A percentile compares a stretch with the other conserved stretches of the same genome.
phyloP scores from a whole-genome alignment of 1,140 invertebrate genomes.

The Himalopsyche phryganea region DNA sequence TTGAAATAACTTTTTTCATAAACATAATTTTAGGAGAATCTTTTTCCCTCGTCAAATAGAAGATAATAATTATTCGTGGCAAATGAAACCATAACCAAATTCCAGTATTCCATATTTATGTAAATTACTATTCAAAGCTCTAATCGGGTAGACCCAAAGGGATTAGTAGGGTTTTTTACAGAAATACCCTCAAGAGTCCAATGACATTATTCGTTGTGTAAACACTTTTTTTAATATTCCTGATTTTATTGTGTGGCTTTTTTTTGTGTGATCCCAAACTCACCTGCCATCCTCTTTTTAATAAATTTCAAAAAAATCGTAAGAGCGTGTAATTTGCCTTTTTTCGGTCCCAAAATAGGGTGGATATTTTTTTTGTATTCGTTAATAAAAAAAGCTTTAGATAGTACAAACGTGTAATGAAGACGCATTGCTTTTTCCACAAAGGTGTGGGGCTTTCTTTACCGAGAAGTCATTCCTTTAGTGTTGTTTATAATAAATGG shows the following conservation, averaged over 20 bases:
- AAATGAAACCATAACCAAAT: no score
- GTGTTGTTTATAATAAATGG: no score
- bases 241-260: no score
- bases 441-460: neutral
- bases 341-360: slow-evolving; percentile 1
- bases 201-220: neutral
- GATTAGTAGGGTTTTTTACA: neutral
- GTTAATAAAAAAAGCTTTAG: no score
- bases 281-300: neutral
- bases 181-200: neutral
- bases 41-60: no score
- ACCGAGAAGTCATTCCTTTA: neutral
- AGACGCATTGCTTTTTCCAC: slow-evolving; percentile 1
- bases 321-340: neutral
- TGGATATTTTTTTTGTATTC: neutral
- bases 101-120: no score
- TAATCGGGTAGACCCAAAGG: no score
- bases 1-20: no score
- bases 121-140: no score
- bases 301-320: neutral
- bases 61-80: no score
- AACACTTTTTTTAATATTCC: no score
- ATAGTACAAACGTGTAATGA: neutral
- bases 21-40: no score
- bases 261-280: neutral